Percentiles rank a stretch among this genome's conserved stretches.
These are phyloP conservation scores for Euzophera pinguis DNA, from an alignment of 2,888 invertebrate species.

Conservation along the genomic window DNA sequence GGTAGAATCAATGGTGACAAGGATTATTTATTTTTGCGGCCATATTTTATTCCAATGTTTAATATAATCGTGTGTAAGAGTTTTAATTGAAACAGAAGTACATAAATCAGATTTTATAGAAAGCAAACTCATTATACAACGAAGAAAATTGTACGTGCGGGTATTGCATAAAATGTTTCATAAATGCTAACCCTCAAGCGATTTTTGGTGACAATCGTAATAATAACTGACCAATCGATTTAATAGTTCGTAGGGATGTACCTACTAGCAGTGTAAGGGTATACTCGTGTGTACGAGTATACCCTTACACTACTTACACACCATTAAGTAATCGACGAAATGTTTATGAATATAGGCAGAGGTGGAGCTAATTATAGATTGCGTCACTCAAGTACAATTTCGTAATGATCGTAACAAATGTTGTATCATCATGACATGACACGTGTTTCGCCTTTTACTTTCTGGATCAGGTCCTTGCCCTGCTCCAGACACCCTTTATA, in stretches of 20 bases:
- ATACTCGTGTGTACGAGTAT: no score
- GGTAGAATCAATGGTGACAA: no score
- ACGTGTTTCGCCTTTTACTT: conserved; percentile 50
- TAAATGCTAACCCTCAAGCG: neutral
- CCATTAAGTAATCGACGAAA: no score
- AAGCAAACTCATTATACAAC: neutral
- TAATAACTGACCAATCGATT: neutral
- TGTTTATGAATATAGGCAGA: neutral
- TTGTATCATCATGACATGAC: conserved; percentile 17
- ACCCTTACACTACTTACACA: no score
- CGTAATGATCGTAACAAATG: neutral
- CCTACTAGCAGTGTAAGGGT: no score
- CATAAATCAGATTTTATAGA: neutral
- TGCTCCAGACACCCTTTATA: conserved; percentile 56
- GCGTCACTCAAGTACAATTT: neutral
- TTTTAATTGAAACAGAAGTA: no score
- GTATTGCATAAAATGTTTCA: neutral
- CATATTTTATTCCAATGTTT: no score
- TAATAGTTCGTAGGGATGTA: no score
- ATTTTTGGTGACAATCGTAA: neutral
- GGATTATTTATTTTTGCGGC: no score
- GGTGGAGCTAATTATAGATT: neutral
- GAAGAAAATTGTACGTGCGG: neutral
- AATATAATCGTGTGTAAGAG: no score
- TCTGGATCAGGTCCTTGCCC: conserved; percentile 40